A percentile compares a stretch with the other conserved stretches of the same genome.
phyloP scores from a whole-genome alignment of 2,888 invertebrate genomes.

The Nomada hirtipes region DNA sequence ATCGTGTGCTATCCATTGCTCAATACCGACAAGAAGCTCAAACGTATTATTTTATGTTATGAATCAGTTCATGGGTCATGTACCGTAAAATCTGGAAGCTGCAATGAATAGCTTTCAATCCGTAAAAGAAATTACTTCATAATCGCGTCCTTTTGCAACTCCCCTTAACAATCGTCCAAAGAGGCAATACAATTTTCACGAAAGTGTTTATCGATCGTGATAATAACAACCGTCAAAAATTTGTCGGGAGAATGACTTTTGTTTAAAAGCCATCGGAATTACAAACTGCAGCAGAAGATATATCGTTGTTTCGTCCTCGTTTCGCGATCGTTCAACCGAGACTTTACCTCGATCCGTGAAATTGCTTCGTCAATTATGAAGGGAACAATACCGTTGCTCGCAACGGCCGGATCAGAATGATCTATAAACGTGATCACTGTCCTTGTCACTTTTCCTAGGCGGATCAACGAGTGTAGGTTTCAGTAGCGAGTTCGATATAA shows the following conservation, averaged over 20 bases:
- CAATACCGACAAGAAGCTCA: too few relatives aligned
- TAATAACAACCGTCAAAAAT: neutral
- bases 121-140: too few relatives aligned
- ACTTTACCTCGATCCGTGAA: slow-evolving; percentile 18
- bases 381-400: slow-evolving; percentile 40
- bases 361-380: slow-evolving; percentile 66
- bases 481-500: neutral
- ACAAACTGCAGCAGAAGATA: neutral
- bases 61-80: too few relatives aligned
- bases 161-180: neutral
- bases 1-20: too few relatives aligned
- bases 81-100: too few relatives aligned
- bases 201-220: neutral
- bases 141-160: too few relatives aligned
- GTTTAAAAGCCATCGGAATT: too few relatives aligned
- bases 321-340: slow-evolving; percentile 6
- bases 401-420: slow-evolving; percentile 34
- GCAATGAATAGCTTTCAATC: too few relatives aligned
- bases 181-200: neutral
- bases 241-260: too few relatives aligned
- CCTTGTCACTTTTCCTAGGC: neutral
- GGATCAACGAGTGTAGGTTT: neutral
- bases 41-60: too few relatives aligned
- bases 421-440: slow-evolving; percentile 37
- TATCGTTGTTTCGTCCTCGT: slow-evolving; percentile 21